A percentile compares a stretch with the other conserved stretches of the same genome.
Conservation (phyloP, 2,113 vertebrate genomes). For the Mustelus asterias region DNA sequence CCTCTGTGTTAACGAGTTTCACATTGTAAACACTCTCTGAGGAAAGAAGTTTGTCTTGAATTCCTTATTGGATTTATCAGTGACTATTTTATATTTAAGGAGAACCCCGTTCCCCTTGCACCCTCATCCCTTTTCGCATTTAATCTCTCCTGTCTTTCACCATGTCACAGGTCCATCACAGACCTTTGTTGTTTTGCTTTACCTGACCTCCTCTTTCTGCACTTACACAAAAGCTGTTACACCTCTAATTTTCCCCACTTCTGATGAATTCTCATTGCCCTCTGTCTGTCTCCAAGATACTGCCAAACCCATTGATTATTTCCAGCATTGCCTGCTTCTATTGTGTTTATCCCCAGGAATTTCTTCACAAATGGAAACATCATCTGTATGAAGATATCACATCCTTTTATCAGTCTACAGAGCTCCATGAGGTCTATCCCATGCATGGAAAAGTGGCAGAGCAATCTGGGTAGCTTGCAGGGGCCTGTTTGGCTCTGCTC, state of each 20-base stretch:
- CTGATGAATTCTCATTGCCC: not conserved
- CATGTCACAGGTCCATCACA: not conserved
- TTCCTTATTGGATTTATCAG: not conserved
- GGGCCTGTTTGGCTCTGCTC: too few species aligned
- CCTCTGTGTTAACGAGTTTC: not conserved
- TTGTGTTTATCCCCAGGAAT: not conserved
- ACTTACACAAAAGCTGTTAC: not conserved
- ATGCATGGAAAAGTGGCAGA: too few species aligned
- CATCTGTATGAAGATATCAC: too few species aligned
- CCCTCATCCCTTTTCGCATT: not conserved
- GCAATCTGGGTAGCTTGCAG: too few species aligned
- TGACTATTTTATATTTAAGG: not conserved
- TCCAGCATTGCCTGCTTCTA: not conserved
- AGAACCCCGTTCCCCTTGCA: not conserved
- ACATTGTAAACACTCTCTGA: not conserved
- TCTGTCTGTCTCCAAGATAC: not conserved
- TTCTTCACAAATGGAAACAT: too few species aligned
- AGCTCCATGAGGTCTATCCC: too few species aligned
- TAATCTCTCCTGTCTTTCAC: not conserved
- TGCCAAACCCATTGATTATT: not conserved
- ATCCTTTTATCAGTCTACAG: too few species aligned
- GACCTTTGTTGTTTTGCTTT: not conserved
- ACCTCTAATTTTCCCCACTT: not conserved
- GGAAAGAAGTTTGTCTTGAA: not conserved
- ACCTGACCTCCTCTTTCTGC: not conserved